Base-by-base conservation (phyloP, 2,797 vertebrate species). In the Ibycter americanus region DNA sequence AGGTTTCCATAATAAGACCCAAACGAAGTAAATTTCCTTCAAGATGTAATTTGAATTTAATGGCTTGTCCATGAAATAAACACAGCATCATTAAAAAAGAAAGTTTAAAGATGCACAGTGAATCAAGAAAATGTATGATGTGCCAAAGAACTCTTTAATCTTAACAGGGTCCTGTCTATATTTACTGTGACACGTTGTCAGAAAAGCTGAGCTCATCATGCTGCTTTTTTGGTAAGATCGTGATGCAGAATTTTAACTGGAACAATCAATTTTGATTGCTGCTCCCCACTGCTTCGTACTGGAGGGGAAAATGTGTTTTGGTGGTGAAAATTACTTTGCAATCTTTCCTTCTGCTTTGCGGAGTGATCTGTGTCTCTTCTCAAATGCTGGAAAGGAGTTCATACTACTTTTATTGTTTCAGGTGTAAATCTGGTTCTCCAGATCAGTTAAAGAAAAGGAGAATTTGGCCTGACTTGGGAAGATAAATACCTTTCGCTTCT, bases 21-120 rank as follows among this genome's bases (percentile, higher is more conserved):
- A 62, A 91, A 90, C 7, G 19, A 70, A 94, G 79, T 80, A 92
- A 90, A 91, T 56, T 92, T 91, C 49, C 87, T 96, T 96, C 89
- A 95, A 93, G 72, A 86, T 56, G 16, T 92, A 95, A 97, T 98
- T 97, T 96, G 89, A 95, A 97, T 97, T 83, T 94, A 97, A 96
- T 91, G 87, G 63, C 68, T 96, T 95, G 49, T 83, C 95, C 59
- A 49, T 96, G 84, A 97, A 97, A 95, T 94, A 97, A 97, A 96
- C 93, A 97, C 97, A 97, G 47, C 40, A 68, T 79, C 36, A 40
- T 96, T 80, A 91, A 62, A 93, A 96, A 91, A 90, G 40, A 51
- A 90, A 90, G 61, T 87, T 90, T 91, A 96, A 95, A 74, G 92
- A 87, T 84, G 59, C 40, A 86, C 42, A 72, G 71, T 95, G 81